phyloP scores from a whole-genome alignment of 2,797 vertebrate species.

The Chelon auratus region DNA sequence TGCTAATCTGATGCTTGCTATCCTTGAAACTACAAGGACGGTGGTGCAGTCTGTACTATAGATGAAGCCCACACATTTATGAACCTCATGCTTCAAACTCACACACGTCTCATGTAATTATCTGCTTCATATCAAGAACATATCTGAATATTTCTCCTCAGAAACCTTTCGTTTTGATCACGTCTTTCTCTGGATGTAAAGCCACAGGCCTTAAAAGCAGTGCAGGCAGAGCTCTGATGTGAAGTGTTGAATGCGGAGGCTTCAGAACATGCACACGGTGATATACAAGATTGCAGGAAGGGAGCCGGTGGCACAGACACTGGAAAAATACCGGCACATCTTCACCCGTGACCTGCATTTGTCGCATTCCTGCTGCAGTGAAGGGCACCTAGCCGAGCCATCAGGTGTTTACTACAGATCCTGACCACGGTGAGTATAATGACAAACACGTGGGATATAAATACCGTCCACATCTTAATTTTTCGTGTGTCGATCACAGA shows the following conservation, averaged over 20 bases:
- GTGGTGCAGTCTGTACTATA: not conserved
- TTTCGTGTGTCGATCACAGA: no score
- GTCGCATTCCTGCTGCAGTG: slow-evolving; percentile 67
- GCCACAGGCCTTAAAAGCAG: not conserved
- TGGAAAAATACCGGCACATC: slow-evolving; percentile 82
- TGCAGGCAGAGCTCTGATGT: slow-evolving; percentile 2
- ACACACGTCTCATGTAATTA: not conserved
- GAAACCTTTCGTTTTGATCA: not conserved
- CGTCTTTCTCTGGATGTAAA: not conserved
- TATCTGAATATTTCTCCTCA: not conserved
- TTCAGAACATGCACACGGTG: slow-evolving; percentile 52
- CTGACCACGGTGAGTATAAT: not conserved
- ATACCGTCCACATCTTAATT: no score
- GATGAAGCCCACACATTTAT: not conserved
- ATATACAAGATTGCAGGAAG: slow-evolving; percentile 55
- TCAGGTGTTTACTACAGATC: slow-evolving; percentile 53
- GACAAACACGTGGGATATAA: not conserved
- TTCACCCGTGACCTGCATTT: slow-evolving; percentile 81
- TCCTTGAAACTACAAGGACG: not conserved
- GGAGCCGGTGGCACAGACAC: slow-evolving; percentile 62
- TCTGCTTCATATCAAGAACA: not conserved
- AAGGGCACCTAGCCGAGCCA: slow-evolving; percentile 65
- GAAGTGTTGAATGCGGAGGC: slow-evolving; percentile 53
- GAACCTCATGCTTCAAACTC: not conserved
- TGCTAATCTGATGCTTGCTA: not conserved